Evolutionary conservation across 2,113 vertebrate genomes (phyloP), one percentile per base, ranked within the genome.

Genomic region (Andinoacara biseriatus): DNA sequence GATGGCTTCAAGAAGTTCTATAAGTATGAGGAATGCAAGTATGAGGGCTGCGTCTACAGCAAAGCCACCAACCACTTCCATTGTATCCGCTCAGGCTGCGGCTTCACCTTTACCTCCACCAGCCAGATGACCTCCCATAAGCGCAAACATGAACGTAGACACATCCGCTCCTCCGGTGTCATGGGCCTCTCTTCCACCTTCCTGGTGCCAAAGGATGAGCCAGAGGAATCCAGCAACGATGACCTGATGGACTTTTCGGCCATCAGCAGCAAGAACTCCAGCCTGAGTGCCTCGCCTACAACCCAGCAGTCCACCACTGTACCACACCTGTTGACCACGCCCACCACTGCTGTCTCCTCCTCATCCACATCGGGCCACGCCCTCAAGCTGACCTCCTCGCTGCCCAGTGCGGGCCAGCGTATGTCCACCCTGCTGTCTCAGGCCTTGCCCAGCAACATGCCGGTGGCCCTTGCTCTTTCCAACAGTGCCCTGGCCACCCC

Each of bases 91-190:
- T 96, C 97, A 0, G 97, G 98, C 96, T 99, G 98, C 40, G 98
- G 98, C 93, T 99, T 99, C 96, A 99, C 98, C 93, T 99, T 99
- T 95, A 99, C 98, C 90, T 99, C 98, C 95, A 99, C 98, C 94
- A 99, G 98, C 96, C 98, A 99, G 97, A 99, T 99, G 98, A 99
- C 98, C 88, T 99, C 98, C 5, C 98, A 99, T 92, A 99, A 99
- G 90, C 98, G 98, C 94, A 99, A 99, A 84, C 98, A 99, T 0
- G 98, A 99, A 92, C 97, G 98, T 74, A 94, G 98, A 58, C 98
- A 99, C 95, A 96, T 99, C 91, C 97, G 98, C 58, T 97, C 97
- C 87, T 96, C 97, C 0, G 96, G 96, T 0, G 95, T 96, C 80
- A 95, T 98, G 88, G 97, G 97, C 82, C 95, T 99, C 87, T 94